Evolutionary conservation across 2,797 vertebrate species (phyloP).

Genomic region (Phrynocephalus guinanensis): DNA sequence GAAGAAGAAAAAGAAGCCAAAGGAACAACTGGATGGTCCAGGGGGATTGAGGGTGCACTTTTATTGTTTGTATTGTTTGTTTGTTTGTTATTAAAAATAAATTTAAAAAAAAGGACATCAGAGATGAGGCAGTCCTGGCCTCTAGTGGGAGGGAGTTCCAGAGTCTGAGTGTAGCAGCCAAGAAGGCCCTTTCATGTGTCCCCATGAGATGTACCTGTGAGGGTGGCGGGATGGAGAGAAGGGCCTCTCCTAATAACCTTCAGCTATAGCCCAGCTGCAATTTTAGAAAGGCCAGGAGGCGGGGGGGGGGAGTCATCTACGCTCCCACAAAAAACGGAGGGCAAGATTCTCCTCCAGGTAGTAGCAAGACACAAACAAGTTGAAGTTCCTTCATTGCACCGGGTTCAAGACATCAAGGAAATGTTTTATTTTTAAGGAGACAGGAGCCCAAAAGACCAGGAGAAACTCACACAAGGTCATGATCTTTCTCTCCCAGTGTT

Average conservation of each 20-base stretch:
- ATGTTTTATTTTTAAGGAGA: slow-evolving; percentile 32
- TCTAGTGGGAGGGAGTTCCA: too few relatives aligned
- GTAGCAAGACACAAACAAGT: slow-evolving; percentile 17
- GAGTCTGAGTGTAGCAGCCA: too few relatives aligned
- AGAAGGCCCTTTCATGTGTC: too few relatives aligned
- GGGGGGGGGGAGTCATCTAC: slow-evolving; percentile 25
- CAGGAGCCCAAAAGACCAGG: slow-evolving; percentile 29
- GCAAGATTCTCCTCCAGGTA: slow-evolving; percentile 16
- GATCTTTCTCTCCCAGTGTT: neutral
- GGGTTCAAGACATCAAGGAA: slow-evolving; percentile 14
- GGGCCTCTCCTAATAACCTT: slow-evolving; percentile 12
- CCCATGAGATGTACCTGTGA: too few relatives aligned
- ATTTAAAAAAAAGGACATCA: too few relatives aligned
- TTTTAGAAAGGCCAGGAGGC: slow-evolving; percentile 35
- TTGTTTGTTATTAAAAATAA: too few relatives aligned
- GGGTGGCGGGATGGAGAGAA: too few relatives aligned
- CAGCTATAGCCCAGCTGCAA: slow-evolving; percentile 37
- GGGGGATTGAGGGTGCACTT: too few relatives aligned
- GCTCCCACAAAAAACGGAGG: neutral
- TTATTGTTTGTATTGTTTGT: too few relatives aligned
- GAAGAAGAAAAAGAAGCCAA: too few relatives aligned
- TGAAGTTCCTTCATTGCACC: neutral
- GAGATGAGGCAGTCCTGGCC: too few relatives aligned
- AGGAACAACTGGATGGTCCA: too few relatives aligned
- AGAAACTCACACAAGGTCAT: slow-evolving; percentile 17